phyloP scores from a whole-genome alignment of 2,113 vertebrate species.

The Campylomormyrus numenius region DNA sequence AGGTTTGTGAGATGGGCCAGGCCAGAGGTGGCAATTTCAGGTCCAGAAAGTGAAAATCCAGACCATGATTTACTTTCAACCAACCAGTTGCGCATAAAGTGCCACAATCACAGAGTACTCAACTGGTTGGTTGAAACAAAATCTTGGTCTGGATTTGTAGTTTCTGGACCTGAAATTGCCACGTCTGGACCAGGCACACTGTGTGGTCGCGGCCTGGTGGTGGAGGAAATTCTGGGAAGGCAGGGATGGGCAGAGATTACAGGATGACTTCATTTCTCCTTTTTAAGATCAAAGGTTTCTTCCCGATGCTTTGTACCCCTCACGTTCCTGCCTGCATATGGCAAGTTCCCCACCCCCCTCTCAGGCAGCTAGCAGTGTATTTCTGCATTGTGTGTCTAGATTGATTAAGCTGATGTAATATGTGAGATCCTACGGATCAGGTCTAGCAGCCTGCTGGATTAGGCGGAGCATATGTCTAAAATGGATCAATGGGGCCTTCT shows the following conservation, averaged over 20 bases:
- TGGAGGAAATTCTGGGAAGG: not conserved
- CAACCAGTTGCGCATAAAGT: too few relatives aligned
- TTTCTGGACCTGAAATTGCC: too few relatives aligned
- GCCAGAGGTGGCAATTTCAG: too few relatives aligned
- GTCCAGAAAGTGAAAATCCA: too few relatives aligned
- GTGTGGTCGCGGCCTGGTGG: not conserved
- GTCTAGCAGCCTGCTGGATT: not conserved
- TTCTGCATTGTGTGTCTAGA: not conserved
- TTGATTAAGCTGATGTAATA: constrained; percentile 10
- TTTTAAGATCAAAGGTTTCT: not conserved
- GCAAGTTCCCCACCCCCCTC: not conserved
- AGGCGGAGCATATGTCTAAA: not conserved
- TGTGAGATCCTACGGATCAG: not conserved
- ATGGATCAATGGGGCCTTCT: not conserved
- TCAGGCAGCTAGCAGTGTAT: not conserved
- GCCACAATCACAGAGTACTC: too few relatives aligned
- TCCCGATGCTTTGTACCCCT: not conserved
- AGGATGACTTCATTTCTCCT: not conserved
- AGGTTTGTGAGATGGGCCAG: not conserved
- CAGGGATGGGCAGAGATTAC: not conserved
- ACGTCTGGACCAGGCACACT: not conserved
- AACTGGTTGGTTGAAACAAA: too few relatives aligned
- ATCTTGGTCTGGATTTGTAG: too few relatives aligned
- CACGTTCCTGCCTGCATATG: not conserved
- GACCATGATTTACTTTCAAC: too few relatives aligned